A percentile compares a stretch with the other conserved stretches of the same genome.
Evolutionary conservation across 2,797 vertebrate genomes (phyloP).

Genomic region (Myotis pilosus): DNA sequence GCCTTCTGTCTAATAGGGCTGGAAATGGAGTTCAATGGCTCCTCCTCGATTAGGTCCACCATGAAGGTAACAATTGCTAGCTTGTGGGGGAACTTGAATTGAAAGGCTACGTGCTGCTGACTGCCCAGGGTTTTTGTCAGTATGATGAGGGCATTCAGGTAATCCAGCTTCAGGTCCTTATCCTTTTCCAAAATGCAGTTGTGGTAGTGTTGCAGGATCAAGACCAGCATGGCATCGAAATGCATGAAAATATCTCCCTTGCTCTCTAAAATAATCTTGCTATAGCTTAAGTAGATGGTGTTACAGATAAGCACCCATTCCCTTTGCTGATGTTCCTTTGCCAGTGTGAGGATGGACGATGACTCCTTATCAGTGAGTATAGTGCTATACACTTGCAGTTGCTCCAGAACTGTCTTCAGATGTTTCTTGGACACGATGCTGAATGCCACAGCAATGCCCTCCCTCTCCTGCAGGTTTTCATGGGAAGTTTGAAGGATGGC

Average conservation of each 20-base stretch:
- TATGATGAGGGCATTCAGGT: background rate
- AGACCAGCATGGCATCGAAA: background rate
- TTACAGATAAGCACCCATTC: constrained; percentile 14
- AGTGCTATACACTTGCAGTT: background rate
- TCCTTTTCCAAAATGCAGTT: constrained; percentile 49
- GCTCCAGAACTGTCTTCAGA: background rate
- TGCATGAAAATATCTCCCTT: background rate
- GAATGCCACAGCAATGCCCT: constrained; percentile 25
- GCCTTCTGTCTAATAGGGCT: constrained; percentile 40
- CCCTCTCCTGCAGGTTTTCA: too few species aligned
- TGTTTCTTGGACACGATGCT: background rate
- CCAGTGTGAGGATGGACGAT: background rate
- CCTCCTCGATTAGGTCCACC: constrained; percentile 39
- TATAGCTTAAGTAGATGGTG: constrained; percentile 2
- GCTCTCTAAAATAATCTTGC: constrained; percentile 26
- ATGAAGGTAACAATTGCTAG: background rate
- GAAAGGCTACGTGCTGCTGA: background rate
- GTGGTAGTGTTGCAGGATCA: background rate
- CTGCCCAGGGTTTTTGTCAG: constrained; percentile 3
- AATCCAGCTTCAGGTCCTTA: background rate
- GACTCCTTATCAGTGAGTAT: background rate
- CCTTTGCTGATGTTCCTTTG: constrained; percentile 13
- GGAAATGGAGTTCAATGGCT: constrained; percentile 29
- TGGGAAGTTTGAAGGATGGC: too few species aligned
- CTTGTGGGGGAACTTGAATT: background rate